Evolutionary conservation across 2,797 vertebrate genomes (phyloP).

Genomic region (Mionectes olivaceus): DNA sequence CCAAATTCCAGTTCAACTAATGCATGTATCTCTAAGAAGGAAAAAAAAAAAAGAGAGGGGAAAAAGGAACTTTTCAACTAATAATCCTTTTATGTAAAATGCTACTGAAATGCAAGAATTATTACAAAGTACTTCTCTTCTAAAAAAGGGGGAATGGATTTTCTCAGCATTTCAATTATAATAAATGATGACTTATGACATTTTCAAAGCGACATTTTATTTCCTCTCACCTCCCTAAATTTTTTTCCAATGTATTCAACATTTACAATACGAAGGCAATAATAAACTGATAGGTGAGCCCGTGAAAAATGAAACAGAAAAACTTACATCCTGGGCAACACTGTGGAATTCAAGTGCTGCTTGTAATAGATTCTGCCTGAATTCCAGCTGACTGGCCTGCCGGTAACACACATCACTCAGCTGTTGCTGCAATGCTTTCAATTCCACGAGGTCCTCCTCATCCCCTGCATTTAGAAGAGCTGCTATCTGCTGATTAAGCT

Average conservation of each 20-base stretch:
- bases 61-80: not conserved
- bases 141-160: not conserved
- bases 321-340: slow-evolving; percentile 92
- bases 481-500: slow-evolving; percentile 98
- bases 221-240: not conserved
- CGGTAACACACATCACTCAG: slow-evolving; percentile 97
- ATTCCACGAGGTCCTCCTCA: slow-evolving; percentile 93
- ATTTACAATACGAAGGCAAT: not conserved
- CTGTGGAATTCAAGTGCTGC: slow-evolving; percentile 94
- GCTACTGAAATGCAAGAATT: not conserved
- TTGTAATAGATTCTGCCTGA: slow-evolving; percentile 94
- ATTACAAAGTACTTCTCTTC: not conserved
- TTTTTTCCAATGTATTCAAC: not conserved
- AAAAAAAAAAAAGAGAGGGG: too few species aligned
- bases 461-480: slow-evolving; percentile 92
- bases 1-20: not conserved
- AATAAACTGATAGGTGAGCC: not conserved
- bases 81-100: not conserved
- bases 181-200: not conserved
- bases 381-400: slow-evolving; percentile 96
- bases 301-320: not conserved
- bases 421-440: slow-evolving; percentile 94
- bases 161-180: not conserved
- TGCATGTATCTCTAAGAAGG: not conserved
- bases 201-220: not conserved